A percentile compares a stretch with the other conserved stretches of the same genome.
Evolutionary conservation across 2,888 invertebrate species (phyloP).

Genomic region (Lasiommata megera): DNA sequence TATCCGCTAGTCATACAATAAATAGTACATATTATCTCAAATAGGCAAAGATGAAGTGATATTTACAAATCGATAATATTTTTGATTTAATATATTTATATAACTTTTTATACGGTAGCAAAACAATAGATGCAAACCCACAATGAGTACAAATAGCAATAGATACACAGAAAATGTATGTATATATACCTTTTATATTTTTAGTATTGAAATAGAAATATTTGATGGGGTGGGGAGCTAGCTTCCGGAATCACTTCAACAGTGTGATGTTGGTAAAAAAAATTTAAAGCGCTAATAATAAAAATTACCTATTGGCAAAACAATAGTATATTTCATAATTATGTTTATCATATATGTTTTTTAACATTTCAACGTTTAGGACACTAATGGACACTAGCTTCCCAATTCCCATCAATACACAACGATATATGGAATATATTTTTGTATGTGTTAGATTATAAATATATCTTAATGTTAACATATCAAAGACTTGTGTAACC

Average conservation of each 20-base stretch:
- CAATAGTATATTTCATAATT: no score
- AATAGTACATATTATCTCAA: conserved; percentile 59
- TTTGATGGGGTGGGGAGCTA: conserved; percentile 5
- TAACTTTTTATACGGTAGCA: background rate
- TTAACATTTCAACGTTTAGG: background rate
- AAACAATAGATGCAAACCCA: conserved; percentile 46
- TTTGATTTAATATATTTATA: conserved; percentile 11
- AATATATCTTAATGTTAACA: conserved; percentile 50
- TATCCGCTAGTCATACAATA: conserved; percentile 69
- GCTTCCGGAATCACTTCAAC: background rate
- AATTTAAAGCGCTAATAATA: no score
- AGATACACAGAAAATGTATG: conserved; percentile 38
- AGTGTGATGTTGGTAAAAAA: no score
- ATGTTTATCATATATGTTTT: no score
- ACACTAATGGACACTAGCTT: background rate
- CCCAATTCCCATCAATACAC: conserved; percentile 47
- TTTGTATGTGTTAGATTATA: conserved; percentile 60
- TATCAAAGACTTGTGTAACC: conserved; percentile 59
- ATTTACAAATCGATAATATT: conserved; percentile 23
- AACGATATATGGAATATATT: conserved; percentile 75
- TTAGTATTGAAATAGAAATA: conserved; percentile 54
- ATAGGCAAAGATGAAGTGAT: conserved; percentile 42
- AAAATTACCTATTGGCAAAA: no score
- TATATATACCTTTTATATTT: conserved; percentile 41
- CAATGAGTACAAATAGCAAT: conserved; percentile 53